Base-by-base conservation (phyloP, 1,140 invertebrate genomes). In the Drosophila bifasciata region DNA sequence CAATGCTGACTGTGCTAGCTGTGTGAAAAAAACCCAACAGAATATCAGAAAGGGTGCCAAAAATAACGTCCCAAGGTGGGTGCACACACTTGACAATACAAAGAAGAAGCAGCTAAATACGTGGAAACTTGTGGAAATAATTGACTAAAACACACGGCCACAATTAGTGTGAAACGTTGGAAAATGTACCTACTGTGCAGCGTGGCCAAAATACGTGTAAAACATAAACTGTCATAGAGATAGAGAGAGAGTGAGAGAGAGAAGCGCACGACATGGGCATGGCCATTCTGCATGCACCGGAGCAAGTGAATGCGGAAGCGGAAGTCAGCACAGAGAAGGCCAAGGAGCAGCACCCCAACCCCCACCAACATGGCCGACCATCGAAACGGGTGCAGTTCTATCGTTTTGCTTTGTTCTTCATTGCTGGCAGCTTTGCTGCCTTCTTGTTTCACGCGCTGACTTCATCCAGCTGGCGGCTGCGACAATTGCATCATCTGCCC, bases 401-500 rank as follows among this genome's bases (percentile, higher is more conserved):
- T 60, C 74, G 74, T 1, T 66, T 81, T 4, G 56, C 49, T 7
- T 15, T 88, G 6, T 83, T 89, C 11, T 71, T 90, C 17, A 49
- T 90, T 6, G 71, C 73, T 3, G 89, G 89, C 40, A 76, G 73
- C 9, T 17, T 89, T 5, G 80, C 76, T 0, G 80, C 84, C 4
- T 72, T 79, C 21, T 40, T 40, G 3, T 57, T 77, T 6, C 76
- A 89, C 49, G 73, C 77, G 1, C 17, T 90, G 6, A 57, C 57
- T 0, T 50, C 62, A 13, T 59, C 56, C 1, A 40, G 52, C 32
- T 62, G 63, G 63, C 44, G 72, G 3, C 63, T 76, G 5, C 66
- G 70, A 0, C 85, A 79, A 17, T 40, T 90, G 32, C 77, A 85
- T 50, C 81, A 83, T 17, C 58, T 90, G 40, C 85, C 90, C 2